Evolutionary conservation across 2,888 invertebrate genomes (phyloP), one percentile per base, ranked within the genome.

Genomic region (Sarcophaga rosellei): DNA sequence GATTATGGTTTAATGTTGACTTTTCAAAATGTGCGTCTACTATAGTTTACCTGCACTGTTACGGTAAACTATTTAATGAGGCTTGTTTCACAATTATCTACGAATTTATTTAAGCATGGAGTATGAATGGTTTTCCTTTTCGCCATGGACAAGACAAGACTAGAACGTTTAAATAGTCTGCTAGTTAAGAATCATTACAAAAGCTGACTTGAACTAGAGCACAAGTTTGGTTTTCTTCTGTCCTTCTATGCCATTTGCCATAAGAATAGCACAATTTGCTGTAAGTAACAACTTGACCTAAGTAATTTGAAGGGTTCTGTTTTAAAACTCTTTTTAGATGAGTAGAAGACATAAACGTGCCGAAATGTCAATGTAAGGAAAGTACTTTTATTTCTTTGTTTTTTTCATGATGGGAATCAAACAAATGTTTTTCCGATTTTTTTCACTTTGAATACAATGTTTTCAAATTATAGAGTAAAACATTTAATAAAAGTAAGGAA

Each of bases 71-170:
- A 81, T 86, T 84, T 86, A 86, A 86, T 86, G 84, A 84, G 81
- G 81, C 81, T 86, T 86, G 84, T 86, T 81, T 81, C 81, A 68
- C 86, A 86, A 86, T 86, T 86, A 86, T 86, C 81, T 86, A 86
- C 72, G 81, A 84, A 86, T 77, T 77, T 80, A 78, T 15, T 53
- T 53, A 4, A 53, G 17, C 53, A 53, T 53, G 1, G 53, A 4
- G 44, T 62, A 45, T 63, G 63, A 53, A 47, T 12, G 23, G 20
- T 21, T 57, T 62, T 23, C 1, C 3, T 53, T 35, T 70, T 12
- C 65, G 25, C 63, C 20, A 59, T 23, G 61, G 62, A 69, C 68
- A 74, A 65, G 21, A 69, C 35, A 35, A 53, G 78, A 72, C 70
- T 70, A 68, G 17, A 81, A 69, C 65, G 65, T 11, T 21, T 57